These are phyloP conservation scores for Tragelaphus strepsiceros DNA, from an alignment of 2,113 vertebrate genomes.

Conservation along the genomic window DNA sequence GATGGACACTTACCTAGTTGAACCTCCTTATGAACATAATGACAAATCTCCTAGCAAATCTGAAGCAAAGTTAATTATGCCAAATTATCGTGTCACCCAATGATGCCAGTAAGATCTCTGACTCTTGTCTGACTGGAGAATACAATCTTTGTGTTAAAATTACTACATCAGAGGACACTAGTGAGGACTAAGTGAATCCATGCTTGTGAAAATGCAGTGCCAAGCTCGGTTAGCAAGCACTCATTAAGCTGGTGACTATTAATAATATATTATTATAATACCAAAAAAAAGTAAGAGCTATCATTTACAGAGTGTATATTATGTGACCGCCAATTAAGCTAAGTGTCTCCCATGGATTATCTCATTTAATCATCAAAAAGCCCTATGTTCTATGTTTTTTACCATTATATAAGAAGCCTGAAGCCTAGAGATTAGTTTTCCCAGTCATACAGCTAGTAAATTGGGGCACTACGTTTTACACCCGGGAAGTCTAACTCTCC, in stretches of 20 bases:
- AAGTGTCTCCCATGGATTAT: neutral
- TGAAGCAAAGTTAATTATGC: neutral
- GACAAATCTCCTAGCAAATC: neutral
- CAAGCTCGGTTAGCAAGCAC: neutral
- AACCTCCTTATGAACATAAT: neutral
- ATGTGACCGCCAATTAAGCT: neutral
- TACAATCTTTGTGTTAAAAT: neutral
- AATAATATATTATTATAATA: neutral
- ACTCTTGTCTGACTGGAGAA: neutral
- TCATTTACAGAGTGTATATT: neutral
- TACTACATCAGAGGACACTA: neutral
- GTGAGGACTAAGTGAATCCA: neutral
- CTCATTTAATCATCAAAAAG: slow-evolving; percentile 1
- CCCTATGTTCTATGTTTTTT: neutral
- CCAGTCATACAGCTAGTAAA: neutral
- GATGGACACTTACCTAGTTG: neutral
- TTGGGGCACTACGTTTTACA: neutral
- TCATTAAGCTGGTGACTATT: neutral
- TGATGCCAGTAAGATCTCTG: neutral
- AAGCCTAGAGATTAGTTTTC: neutral
- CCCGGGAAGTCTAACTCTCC: neutral
- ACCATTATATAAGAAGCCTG: neutral
- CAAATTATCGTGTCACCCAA: neutral
- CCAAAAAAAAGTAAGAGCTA: neutral
- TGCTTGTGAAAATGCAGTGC: neutral